Evolutionary conservation across 2,888 invertebrate species (phyloP), one percentile per base, ranked within the genome.

Genomic region (Patella pellucida): DNA sequence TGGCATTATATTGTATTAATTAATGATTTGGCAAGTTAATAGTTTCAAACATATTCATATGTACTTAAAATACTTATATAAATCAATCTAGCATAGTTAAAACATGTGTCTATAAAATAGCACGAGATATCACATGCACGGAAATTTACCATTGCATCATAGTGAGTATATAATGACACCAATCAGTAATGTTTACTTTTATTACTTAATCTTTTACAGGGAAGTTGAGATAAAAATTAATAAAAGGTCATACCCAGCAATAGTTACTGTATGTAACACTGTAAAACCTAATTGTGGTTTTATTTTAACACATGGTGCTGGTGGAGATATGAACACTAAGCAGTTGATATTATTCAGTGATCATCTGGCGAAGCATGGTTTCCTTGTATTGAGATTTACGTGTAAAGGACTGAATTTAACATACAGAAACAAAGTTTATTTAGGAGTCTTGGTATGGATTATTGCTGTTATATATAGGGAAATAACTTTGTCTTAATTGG

Each of bases 251-350:
- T 62, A 62, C 14, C 23, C 62, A 62, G 62, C 62, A 62, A 15
- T 12, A 11, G 23, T 62, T 14, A 62, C 19, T 11, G 23, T 23
- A 12, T 11, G 11, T 12, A 23, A 62, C 23, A 23, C 62, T 62
- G 14, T 23, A 62, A 62, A 19, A 62, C 23, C 62, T 12, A 14
- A 73, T 11, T 71, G 72, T 69, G 77, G 75, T 4, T 56, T 81
- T 1, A 77, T 83, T 27, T 74, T 83, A 15, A 82, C 83, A 7
- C 83, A 83, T 69, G 83, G 83, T 15, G 83, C 83, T 68, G 83
- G 83, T 3, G 83, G 83, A 7, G 81, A 82, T 68, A 82, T 81
- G 81, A 73, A 82, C 70, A 62, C 76, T 1, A 69, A 72, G 16
- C 81, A 82, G 73, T 76, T 82, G 15, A 68, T 72, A 11, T 14